Conservation (phyloP, 2,113 vertebrate species). For the Azemiops feae region DNA sequence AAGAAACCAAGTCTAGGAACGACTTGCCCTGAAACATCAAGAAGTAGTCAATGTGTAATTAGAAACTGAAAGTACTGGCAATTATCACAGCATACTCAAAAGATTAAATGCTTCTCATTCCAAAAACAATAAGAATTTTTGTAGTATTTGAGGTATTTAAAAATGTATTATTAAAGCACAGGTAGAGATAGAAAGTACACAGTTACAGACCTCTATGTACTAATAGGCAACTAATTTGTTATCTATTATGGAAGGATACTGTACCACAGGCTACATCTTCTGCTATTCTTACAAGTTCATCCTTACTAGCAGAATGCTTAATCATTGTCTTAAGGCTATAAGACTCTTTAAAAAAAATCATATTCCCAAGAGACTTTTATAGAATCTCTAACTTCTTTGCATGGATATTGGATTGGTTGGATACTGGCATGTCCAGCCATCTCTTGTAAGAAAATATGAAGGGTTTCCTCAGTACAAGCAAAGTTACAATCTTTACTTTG, state of each 20-base stretch:
- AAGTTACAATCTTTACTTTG: not conserved
- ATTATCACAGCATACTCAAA: not conserved
- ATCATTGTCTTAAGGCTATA: not conserved
- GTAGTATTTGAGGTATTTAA: not conserved
- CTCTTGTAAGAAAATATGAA: not conserved
- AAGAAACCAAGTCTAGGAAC: not conserved
- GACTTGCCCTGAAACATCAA: not conserved
- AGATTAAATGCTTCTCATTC: not conserved
- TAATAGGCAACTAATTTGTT: not conserved
- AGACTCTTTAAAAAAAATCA: not conserved
- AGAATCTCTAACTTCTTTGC: not conserved
- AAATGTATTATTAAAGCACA: not conserved
- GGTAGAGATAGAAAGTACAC: not conserved
- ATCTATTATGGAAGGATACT: not conserved
- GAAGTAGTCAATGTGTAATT: not conserved
- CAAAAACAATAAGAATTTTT: not conserved
- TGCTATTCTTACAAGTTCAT: not conserved
- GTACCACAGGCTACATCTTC: not conserved
- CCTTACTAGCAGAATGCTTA: not conserved
- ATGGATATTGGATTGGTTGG: not conserved
- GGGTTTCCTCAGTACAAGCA: not conserved
- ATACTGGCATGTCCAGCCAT: not conserved
- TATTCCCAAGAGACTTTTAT: not conserved
- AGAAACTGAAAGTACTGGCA: not conserved
- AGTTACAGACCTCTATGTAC: not conserved